Conservation (phyloP, 2,888 invertebrate species). For the Lissocephala sabroskyi region DNA sequence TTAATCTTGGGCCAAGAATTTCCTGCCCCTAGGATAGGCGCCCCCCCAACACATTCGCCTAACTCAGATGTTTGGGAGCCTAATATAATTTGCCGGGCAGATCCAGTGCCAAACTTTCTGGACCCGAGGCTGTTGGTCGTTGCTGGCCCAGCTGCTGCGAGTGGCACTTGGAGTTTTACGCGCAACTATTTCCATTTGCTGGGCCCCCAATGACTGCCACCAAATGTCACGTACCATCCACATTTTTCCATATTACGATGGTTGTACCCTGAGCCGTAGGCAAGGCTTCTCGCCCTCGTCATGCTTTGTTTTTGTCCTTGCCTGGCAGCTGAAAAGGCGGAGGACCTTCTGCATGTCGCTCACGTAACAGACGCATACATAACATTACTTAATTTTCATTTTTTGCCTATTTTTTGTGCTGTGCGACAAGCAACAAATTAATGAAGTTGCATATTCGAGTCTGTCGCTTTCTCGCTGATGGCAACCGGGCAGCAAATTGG, state of each 20-base stretch:
- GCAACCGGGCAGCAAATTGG: conserved; percentile 15
- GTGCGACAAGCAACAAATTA: conserved; percentile 31
- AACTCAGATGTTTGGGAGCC: conserved; percentile 22
- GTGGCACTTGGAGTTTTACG: neutral
- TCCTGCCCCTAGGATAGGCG: neutral
- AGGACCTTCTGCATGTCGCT: conserved; percentile 41
- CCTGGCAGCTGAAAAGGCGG: no score
- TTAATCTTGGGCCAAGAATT: no score
- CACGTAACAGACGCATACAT: conserved; percentile 64
- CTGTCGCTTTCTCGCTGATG: neutral
- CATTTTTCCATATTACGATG: conserved; percentile 58
- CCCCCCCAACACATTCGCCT: conserved; percentile 2
- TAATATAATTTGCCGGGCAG: conserved; percentile 49
- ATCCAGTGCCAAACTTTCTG: no score
- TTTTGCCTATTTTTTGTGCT: conserved; percentile 15
- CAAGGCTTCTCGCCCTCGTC: conserved; percentile 5
- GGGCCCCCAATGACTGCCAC: conserved; percentile 9
- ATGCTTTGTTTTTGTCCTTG: no score
- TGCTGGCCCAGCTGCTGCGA: neutral
- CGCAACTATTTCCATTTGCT: conserved; percentile 6
- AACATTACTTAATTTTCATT: conserved; percentile 58
- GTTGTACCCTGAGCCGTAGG: conserved; percentile 7
- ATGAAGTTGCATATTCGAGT: conserved; percentile 44
- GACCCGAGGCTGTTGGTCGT: conserved; percentile 6
- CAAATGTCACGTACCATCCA: conserved; percentile 52